Conservation (phyloP, 2,113 vertebrate species). For the Datnioides undecimradiatus region DNA sequence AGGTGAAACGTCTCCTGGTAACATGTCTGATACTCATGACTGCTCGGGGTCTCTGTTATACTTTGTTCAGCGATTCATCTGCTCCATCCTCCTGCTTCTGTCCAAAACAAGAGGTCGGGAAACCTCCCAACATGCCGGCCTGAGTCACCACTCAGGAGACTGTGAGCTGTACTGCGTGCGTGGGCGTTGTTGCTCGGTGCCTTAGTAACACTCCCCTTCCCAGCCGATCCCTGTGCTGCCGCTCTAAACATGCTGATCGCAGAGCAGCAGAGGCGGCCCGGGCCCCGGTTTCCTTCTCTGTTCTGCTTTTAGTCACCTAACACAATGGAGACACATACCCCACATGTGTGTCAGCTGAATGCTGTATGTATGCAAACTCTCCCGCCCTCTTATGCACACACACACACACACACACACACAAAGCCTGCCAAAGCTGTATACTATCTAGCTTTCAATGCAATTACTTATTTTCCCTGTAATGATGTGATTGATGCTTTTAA, state of each 20-base stretch:
- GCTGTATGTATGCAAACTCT: slow-evolving; percentile 12
- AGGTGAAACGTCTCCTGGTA: slow-evolving; percentile 35
- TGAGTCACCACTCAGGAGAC: slow-evolving; percentile 61
- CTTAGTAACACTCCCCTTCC: slow-evolving; percentile 49
- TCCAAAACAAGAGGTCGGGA: slow-evolving; percentile 50
- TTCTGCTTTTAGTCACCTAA: slow-evolving; percentile 71
- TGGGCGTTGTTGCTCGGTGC: slow-evolving; percentile 43
- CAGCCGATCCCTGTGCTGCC: neutral
- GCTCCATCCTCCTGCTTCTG: slow-evolving; percentile 26
- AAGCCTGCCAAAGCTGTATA: too few relatives aligned
- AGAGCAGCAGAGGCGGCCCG: slow-evolving; percentile 13
- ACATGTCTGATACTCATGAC: slow-evolving; percentile 67
- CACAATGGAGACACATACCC: slow-evolving; percentile 76
- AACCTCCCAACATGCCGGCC: slow-evolving; percentile 59
- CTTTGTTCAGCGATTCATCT: neutral
- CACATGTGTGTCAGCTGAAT: slow-evolving; percentile 65
- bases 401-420: slow-evolving; percentile 5
- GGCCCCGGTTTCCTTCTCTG: slow-evolving; percentile 19
- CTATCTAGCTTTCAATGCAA: too few relatives aligned
- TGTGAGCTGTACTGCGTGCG: slow-evolving; percentile 39
- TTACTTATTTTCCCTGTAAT: neutral
- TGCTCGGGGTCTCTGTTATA: neutral
- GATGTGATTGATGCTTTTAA: neutral
- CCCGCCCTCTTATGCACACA: neutral
- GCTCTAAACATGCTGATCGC: slow-evolving; percentile 24